Percentiles rank a stretch among this genome's conserved stretches.
These are phyloP conservation scores for Aphyosemion australe DNA, from an alignment of 2,113 vertebrate genomes.

Conservation along the genomic window DNA sequence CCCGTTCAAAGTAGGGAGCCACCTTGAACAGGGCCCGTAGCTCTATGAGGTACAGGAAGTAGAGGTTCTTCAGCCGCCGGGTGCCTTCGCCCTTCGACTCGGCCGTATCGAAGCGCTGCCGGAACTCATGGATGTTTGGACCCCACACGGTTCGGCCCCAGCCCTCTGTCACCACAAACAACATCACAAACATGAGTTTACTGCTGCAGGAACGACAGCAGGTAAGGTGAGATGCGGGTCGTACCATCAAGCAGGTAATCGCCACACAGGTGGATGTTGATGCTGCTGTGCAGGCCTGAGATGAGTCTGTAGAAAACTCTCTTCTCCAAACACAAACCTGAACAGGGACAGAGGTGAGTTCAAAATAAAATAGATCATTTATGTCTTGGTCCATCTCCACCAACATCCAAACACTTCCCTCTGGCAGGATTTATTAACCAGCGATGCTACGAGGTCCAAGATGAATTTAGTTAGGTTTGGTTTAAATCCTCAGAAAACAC, in stretches of 20 bases:
- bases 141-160: slow-evolving; percentile 92
- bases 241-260: slow-evolving; percentile 93
- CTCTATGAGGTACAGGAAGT: slow-evolving; percentile 96
- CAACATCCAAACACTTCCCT: too few species aligned
- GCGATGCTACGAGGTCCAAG: too few species aligned
- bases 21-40: slow-evolving; percentile 93
- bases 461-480: too few species aligned
- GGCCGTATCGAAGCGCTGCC: slow-evolving; percentile 84
- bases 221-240: too few species aligned
- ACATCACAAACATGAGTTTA: too few species aligned
- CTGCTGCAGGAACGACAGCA: too few species aligned
- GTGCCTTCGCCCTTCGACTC: slow-evolving; percentile 94
- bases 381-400: too few species aligned
- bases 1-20: slow-evolving; percentile 90
- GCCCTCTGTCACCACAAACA: slow-evolving; percentile 77
- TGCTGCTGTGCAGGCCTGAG: slow-evolving; percentile 96
- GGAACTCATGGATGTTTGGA: slow-evolving; percentile 90
- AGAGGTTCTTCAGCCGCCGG: slow-evolving; percentile 92
- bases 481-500: too few species aligned
- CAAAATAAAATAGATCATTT: too few species aligned
- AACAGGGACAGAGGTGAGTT: not conserved
- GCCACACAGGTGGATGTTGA: slow-evolving; percentile 94
- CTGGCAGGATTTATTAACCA: too few species aligned
- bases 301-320: slow-evolving; percentile 96
- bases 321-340: slow-evolving; percentile 96